Evolutionary conservation across 2,888 invertebrate species (phyloP).

Genomic region (Stramonita haemastoma): DNA sequence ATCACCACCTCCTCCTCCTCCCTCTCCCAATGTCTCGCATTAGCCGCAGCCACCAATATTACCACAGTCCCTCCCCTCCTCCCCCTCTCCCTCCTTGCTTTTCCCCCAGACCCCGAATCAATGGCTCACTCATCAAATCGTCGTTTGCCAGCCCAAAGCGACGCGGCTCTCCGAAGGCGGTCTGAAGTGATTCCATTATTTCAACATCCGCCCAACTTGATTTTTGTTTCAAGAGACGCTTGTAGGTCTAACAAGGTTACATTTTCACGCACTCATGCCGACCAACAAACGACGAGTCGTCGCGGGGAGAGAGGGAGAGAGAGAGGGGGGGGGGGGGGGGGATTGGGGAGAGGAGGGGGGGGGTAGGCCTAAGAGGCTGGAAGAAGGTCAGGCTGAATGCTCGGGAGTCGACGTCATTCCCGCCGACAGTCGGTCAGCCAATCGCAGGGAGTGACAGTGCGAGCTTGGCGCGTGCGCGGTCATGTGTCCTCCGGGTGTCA

Average conservation of each 20-base stretch:
- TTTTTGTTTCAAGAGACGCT: conserved; percentile 34
- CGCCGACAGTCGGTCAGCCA: conserved; percentile 23
- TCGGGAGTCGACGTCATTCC: conserved; percentile 18
- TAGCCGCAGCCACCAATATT: neutral
- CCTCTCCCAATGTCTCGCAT: neutral
- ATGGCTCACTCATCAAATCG: conserved; percentile 16
- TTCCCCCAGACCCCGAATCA: neutral
- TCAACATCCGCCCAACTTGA: conserved; percentile 34
- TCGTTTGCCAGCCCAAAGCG: conserved; percentile 5
- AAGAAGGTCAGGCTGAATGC: neutral
- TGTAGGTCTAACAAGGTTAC: conserved; percentile 40
- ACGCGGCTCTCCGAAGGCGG: neutral
- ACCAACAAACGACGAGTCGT: conserved; percentile 36
- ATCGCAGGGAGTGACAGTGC: conserved; percentile 45
- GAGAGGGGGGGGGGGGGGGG: neutral
- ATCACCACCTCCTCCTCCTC: neutral
- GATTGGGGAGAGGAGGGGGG: neutral
- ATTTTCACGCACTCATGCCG: conserved; percentile 27
- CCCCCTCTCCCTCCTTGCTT: neutral
- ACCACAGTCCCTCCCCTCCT: neutral
- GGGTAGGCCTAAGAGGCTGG: no score
- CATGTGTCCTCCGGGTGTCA: conserved; percentile 41
- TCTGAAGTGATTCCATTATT: conserved; percentile 36
- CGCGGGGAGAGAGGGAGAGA: neutral
- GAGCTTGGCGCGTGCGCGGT: conserved; percentile 43